Percentiles rank a stretch among this genome's conserved stretches.
phyloP scores from a whole-genome alignment of 2,113 vertebrate genomes.

The Dendropsophus ebraccatus region DNA sequence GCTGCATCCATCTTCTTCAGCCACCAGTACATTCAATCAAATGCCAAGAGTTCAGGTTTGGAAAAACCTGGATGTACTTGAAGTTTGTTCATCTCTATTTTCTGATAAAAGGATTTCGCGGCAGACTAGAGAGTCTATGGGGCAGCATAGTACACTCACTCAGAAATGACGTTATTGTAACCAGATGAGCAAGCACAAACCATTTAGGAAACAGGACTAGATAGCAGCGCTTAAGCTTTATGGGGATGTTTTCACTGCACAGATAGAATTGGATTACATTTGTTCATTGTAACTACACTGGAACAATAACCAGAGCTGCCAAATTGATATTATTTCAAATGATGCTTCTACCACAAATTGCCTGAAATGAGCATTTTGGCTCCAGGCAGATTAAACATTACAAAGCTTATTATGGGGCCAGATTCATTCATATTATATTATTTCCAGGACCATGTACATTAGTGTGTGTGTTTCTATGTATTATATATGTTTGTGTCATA shows the following conservation, averaged over 20 bases:
- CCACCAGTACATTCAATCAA: too few species aligned
- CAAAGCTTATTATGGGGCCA: neutral
- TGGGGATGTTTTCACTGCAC: neutral
- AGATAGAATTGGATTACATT: constrained; percentile 22
- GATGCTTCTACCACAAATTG: constrained; percentile 33
- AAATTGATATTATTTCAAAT: constrained; percentile 40
- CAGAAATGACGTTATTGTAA: neutral
- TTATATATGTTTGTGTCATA: neutral
- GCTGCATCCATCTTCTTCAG: too few species aligned
- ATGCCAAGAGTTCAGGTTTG: too few species aligned
- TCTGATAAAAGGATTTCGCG: neutral
- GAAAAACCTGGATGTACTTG: too few species aligned
- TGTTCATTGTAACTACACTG: constrained; percentile 4
- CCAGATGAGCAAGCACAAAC: neutral
- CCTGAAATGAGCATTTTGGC: constrained; percentile 34
- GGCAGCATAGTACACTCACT: neutral
- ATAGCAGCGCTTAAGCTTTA: constrained; percentile 19
- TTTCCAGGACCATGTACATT: neutral
- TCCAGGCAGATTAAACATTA: constrained; percentile 25
- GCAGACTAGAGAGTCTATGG: neutral
- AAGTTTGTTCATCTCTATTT: too few species aligned
- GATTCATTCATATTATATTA: constrained; percentile 61
- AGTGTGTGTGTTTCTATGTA: neutral
- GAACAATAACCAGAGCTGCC: constrained; percentile 44
- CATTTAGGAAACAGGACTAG: neutral